These are phyloP conservation scores for Limnephilus marmoratus DNA, from an alignment of 2,888 invertebrate genomes.

Conservation along the genomic window DNA sequence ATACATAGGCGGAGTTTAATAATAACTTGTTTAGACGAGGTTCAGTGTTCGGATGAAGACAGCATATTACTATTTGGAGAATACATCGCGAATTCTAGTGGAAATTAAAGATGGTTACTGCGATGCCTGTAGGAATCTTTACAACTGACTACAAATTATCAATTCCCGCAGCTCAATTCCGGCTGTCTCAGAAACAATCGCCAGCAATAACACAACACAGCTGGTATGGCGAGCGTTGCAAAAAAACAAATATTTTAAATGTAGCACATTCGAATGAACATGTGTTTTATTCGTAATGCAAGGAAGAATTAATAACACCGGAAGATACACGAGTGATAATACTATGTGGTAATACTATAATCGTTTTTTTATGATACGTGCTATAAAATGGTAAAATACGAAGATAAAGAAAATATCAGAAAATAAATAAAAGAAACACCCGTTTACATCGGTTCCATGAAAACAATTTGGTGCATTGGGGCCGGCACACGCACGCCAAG, in stretches of 20 bases:
- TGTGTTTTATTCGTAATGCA: neutral
- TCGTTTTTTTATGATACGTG: neutral
- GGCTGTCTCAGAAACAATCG: neutral
- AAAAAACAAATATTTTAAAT: neutral
- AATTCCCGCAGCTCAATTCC: neutral
- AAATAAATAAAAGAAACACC: constrained; percentile 18
- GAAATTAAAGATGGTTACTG: neutral
- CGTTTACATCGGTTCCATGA: constrained; percentile 14
- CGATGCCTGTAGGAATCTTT: neutral
- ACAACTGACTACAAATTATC: neutral
- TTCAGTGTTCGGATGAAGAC: neutral
- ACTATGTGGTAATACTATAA: neutral
- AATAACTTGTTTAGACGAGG: neutral
- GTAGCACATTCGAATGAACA: neutral
- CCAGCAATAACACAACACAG: too few species aligned
- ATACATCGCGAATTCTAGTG: neutral
- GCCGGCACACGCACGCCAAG: constrained; percentile 27
- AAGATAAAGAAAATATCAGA: neutral
- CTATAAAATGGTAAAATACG: neutral
- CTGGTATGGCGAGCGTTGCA: neutral
- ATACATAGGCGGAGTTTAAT: neutral
- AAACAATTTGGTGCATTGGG: constrained; percentile 43
- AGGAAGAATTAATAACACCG: neutral
- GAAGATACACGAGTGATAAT: neutral
- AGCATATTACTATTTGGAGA: neutral